Base-by-base conservation (phyloP, 2,113 vertebrate species). In the Lanius collurio region DNA sequence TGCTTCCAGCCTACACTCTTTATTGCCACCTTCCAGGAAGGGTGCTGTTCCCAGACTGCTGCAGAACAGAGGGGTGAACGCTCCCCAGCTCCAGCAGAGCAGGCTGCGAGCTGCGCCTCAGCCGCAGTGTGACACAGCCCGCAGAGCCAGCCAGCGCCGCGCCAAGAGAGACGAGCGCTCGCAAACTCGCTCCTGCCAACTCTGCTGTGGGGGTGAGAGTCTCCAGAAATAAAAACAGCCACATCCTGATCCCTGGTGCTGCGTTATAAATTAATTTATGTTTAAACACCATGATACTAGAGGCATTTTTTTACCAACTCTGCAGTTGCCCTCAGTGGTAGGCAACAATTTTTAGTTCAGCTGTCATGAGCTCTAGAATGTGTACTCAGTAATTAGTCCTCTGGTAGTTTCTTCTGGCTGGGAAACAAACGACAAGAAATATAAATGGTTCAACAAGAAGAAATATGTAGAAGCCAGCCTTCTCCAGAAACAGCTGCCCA, bases 321-420 rank as follows among this genome's bases (percentile, higher is more conserved):
- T 26, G 55, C 91, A 93, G 90, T 52, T 94, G 90, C 94, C 93
- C 94, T 95, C 89, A 87, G 91, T 74, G 60, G 95, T 88, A 94
- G 80, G 91, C 86, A 95, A 83, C 83, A 86, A 92, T 86, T 79
- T 95, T 93, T 93, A 94, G 64, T 86, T 96, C 83, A 90, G 85
- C 92, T 90, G 94, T 83, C 93, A 75, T 22, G 71, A 88, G 80
- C 59, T 92, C 85, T 90, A 94, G 79, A 77, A 56, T 41, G 60
- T n/a, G 76, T 39, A 90, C 71, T 94, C 93, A 94, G 60, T 93
- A 93, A 96, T 92, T 96, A 94, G 88, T 93, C 90, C 94, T 90
- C 60, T 93, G 79, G 71, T 96, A 95, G 76, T 62, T 94, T 81
- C 50, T 86, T 77, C 82, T 95, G 79, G 93, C 76, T 24, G 65